Conservation (phyloP, 2,113 vertebrate species). For the Misgurnus anguillicaudatus region DNA sequence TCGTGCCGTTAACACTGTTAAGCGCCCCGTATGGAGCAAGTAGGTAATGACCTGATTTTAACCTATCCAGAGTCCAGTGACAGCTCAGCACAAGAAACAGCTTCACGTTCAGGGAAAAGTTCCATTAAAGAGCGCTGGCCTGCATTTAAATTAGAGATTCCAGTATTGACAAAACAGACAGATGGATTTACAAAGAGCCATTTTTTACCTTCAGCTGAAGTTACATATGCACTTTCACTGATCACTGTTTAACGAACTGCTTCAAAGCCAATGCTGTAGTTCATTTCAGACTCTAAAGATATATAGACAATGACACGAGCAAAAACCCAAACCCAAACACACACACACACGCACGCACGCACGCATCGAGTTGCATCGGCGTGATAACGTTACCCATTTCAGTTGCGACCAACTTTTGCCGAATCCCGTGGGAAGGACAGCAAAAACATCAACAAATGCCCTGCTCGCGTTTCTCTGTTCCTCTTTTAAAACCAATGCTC, state of each 20-base stretch:
- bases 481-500: too few species aligned
- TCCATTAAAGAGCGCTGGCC: neutral
- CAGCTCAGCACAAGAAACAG: conserved; percentile 4
- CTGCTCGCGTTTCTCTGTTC: too few species aligned
- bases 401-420: too few species aligned
- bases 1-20: neutral
- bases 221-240: neutral
- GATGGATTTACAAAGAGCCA: neutral
- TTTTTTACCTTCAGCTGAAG: neutral
- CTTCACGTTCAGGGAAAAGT: neutral
- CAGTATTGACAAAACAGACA: neutral
- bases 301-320: conserved; percentile 1
- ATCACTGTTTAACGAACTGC: neutral
- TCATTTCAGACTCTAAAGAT: neutral
- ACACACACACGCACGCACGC: too few species aligned
- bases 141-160: neutral
- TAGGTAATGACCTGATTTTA: conserved; percentile 19
- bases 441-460: too few species aligned
- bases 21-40: conserved; percentile 3
- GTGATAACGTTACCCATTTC: too few species aligned
- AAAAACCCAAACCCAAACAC: neutral
- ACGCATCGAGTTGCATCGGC: too few species aligned
- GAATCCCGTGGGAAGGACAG: too few species aligned
- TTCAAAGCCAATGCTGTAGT: neutral
- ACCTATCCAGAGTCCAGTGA: neutral